Evolutionary conservation across 2,113 vertebrate species (phyloP).

Genomic region (Ceuthmochares aereus): DNA sequence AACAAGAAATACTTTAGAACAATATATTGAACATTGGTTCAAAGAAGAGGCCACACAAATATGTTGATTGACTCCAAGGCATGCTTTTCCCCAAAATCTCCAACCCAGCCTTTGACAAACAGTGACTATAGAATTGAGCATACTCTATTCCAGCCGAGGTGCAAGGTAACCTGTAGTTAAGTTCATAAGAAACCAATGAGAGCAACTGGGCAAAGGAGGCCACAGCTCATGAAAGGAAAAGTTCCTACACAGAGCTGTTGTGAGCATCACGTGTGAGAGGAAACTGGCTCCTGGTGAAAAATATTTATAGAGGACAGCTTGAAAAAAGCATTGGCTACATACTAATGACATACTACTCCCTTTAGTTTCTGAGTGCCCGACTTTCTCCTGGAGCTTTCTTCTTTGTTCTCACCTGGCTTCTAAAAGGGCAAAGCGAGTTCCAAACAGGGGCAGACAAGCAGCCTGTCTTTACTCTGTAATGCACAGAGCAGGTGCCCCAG

Average conservation of each 20-base stretch:
- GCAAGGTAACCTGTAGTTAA: background rate
- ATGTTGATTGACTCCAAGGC: background rate
- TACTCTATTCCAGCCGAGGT: background rate
- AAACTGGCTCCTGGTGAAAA: background rate
- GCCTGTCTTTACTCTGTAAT: background rate
- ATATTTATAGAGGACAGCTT: background rate
- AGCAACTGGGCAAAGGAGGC: background rate
- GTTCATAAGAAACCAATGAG: background rate
- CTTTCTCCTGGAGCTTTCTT: background rate
- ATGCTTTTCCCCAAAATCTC: background rate
- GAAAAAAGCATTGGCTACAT: background rate
- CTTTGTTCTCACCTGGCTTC: conserved; percentile 15
- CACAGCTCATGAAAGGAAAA: background rate
- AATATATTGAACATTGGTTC: background rate
- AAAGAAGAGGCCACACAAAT: background rate
- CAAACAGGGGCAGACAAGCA: background rate
- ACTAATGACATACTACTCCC: background rate
- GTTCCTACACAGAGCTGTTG: background rate
- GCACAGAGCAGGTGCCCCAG: background rate
- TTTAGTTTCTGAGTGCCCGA: background rate
- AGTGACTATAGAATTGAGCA: background rate
- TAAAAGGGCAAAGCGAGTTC: conserved; percentile 26
- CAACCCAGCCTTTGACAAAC: background rate
- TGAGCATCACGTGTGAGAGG: rapidly evolving
- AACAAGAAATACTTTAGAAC: background rate